These are phyloP conservation scores for Eutrigla gurnardus DNA, from an alignment of 2,797 vertebrate species.

Conservation along the genomic window DNA sequence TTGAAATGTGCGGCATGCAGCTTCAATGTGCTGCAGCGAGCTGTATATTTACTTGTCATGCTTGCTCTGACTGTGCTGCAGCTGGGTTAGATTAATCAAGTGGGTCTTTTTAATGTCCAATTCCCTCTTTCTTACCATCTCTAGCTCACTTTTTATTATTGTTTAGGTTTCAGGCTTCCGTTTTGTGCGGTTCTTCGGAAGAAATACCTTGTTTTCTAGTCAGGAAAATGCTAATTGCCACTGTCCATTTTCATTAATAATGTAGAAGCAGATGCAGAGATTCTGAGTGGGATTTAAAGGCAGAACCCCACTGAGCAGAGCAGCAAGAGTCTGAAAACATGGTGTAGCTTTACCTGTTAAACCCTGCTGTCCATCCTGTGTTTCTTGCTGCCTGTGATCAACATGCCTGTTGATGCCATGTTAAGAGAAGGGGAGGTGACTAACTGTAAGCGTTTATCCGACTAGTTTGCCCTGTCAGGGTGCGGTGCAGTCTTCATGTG, in stretches of 20 bases:
- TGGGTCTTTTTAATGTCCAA: neutral
- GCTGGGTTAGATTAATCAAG: neutral
- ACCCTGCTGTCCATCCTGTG: neutral
- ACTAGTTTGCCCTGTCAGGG: conserved; percentile 71
- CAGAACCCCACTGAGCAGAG: neutral
- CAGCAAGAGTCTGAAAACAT: neutral
- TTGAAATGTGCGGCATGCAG: conserved; percentile 22
- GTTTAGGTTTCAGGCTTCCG: neutral
- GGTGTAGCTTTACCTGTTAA: neutral
- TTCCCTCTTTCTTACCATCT: neutral
- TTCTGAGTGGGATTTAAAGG: neutral
- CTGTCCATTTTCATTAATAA: neutral
- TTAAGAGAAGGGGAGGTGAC: conserved; percentile 39
- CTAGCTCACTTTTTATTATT: neutral
- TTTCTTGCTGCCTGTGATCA: neutral
- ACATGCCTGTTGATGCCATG: conserved; percentile 24
- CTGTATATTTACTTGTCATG: neutral
- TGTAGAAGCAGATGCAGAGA: neutral
- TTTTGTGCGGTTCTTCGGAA: neutral
- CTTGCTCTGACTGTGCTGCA: neutral
- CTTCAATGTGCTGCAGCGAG: neutral
- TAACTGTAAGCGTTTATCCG: conserved; percentile 62
- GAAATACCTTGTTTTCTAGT: neutral
- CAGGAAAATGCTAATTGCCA: neutral
- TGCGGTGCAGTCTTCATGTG: conserved; percentile 31